Percentiles rank a stretch among this genome's conserved stretches.
Conservation (phyloP, 2,797 vertebrate genomes). For the Anabas testudineus region DNA sequence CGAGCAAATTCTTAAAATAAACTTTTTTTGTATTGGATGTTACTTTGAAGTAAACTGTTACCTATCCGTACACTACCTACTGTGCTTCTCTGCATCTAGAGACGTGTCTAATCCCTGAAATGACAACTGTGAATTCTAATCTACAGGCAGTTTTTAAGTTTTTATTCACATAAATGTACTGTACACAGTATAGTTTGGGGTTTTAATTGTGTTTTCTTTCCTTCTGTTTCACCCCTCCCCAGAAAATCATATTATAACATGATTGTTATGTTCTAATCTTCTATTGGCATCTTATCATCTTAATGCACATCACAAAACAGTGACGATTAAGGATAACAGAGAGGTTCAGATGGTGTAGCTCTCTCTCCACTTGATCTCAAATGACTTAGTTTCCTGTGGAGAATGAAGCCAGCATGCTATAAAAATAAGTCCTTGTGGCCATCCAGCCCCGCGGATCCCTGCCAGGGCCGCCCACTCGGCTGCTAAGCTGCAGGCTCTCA, state of each 20-base stretch:
- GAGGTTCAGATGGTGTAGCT: neutral
- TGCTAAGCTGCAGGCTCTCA: conserved; percentile 29
- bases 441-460: conserved; percentile 20
- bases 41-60: neutral
- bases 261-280: neutral
- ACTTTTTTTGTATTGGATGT: neutral
- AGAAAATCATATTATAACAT: neutral
- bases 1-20: neutral
- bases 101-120: neutral
- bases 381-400: neutral
- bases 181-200: neutral
- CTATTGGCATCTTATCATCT: neutral
- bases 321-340: neutral
- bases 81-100: neutral
- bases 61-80: neutral
- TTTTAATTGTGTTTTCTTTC: neutral
- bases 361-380: neutral
- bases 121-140: neutral
- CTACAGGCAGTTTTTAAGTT: neutral
- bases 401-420: conserved; percentile 1
- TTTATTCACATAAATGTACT: neutral
- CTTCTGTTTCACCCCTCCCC: neutral
- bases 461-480: neutral
- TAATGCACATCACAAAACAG: neutral
- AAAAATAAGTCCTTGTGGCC: conserved; percentile 19